Percentiles rank a stretch among this genome's conserved stretches.
phyloP scores from a whole-genome alignment of 1,140 invertebrate species.

The Hylaeus volcanicus region DNA sequence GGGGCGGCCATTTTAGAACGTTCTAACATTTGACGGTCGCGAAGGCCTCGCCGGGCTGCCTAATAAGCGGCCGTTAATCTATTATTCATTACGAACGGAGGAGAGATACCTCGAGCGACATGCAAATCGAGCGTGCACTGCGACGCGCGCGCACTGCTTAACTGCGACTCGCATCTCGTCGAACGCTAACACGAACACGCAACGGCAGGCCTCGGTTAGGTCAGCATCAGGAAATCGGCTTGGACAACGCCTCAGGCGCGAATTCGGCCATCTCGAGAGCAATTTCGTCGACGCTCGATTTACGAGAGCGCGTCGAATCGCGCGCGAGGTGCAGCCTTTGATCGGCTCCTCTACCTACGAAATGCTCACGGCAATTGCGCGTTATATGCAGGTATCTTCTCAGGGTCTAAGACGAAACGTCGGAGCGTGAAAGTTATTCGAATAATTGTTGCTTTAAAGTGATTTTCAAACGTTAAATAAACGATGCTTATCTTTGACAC shows the following conservation, averaged over 20 bases:
- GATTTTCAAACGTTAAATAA: too few relatives aligned
- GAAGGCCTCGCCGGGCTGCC: slow-evolving; percentile 69
- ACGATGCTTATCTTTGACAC: too few relatives aligned
- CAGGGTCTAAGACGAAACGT: too few relatives aligned
- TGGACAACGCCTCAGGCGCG: not conserved
- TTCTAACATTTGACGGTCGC: slow-evolving; percentile 78
- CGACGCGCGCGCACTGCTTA: slow-evolving; percentile 12
- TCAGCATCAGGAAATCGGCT: slow-evolving; percentile 17
- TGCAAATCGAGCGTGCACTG: slow-evolving; percentile 58
- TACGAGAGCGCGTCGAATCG: too few relatives aligned
- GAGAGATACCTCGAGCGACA: slow-evolving; percentile 64
- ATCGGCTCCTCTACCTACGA: too few relatives aligned
- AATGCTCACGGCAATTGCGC: too few relatives aligned
- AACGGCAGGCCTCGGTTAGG: not conserved
- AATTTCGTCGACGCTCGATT: not conserved
- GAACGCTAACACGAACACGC: not conserved
- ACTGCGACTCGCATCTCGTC: slow-evolving; percentile 28
- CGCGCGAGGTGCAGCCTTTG: too few relatives aligned
- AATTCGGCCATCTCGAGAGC: slow-evolving; percentile 2
- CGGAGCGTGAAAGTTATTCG: too few relatives aligned
- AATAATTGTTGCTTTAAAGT: too few relatives aligned
- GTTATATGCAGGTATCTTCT: too few relatives aligned
- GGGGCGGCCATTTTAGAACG: slow-evolving; percentile 77
- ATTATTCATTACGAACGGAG: slow-evolving; percentile 72
- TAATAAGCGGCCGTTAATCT: slow-evolving; percentile 76